Base-by-base conservation (phyloP, 2,113 vertebrate species). In the Oxyruncus cristatus region DNA sequence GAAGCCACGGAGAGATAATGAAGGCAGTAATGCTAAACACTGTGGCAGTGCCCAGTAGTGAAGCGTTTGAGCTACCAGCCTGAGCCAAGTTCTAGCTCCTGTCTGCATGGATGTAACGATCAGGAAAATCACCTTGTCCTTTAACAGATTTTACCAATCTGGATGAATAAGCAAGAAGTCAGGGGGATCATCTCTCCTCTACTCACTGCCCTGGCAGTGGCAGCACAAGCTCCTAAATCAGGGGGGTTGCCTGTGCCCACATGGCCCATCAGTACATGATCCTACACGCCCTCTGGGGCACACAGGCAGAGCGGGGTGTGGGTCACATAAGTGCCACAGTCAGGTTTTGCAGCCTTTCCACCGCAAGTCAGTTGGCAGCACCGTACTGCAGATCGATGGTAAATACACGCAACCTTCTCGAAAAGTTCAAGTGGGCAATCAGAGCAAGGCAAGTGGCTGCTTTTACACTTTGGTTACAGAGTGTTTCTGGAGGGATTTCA, bases 361-460 rank as follows among this genome's bases (percentile, higher is more conserved):
- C 20, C 1, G 0, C 80, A 14, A 76, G 49, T 30, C 75, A 37
- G 19, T 63, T 95, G 80, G 88, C 53, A 94, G 22, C 70, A 23
- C 67, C 8, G 46, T 15, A 8, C 74, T 91, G 49, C 24, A n/a
- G 47, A 75, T 56, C 9, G 6, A 81, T 37, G 13, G 46, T 88
- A 91, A 93, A 94, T 42, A 62, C 27, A 4, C 14, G 10, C 63
- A 91, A 14, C 93, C 86, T 96, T 94, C 83, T 94, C 18, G 0
- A 87, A 87, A 94, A 91, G 65, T 93, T 97, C 89, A 96, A 97
- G 92, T 97, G 91, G 63, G 67, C 47, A 95, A 61, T 94, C 70
- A 78, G 76, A 94, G 76, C 81, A 73, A 89, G 35, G 77, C 81
- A 90, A 85, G 59, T 88, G 70, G 56, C 79, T 97, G 93, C 89